Base-by-base conservation (phyloP, 2,113 vertebrate genomes). In the Urocynchramus pylzowi region DNA sequence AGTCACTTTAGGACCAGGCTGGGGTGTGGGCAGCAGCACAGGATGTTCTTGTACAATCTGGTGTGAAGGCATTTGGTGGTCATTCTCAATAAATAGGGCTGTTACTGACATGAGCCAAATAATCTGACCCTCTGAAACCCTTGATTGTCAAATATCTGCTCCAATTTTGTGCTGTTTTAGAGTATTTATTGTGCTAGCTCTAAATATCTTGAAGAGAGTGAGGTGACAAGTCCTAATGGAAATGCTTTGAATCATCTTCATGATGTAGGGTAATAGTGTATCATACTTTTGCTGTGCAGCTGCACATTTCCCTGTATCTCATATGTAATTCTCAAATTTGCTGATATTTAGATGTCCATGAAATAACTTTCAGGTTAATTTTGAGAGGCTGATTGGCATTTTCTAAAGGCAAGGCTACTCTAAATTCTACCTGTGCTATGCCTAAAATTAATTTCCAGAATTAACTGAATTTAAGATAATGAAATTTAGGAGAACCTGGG, bases 221-320 rank as follows among this genome's bases (percentile, higher is more conserved):
- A 57, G 11, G 65, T 53, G 41, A 33, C 57, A 56, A 87, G 24
- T 61, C 9, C n/a, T 11, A n/a, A 47, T 26, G 27, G 30, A 13
- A 63, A 41, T 37, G 1, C 54, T 86, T 57, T 59, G 60, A 80
- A 67, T 61, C 4, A 7, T 81, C 27, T 89, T 84, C 7, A 15
- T 0, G 2, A 8, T 28, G 28, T 18, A 16, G 45, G 20, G 7
- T 86, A 50, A 30, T 71, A 16, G 0, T 7, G 0, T 47, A 35
- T 41, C 1, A 2, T 52, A 11, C 16, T 84, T 63, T 4, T 39
- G 17, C 52, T 56, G 70, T 10, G 44, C 37, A 90, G n/a, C 41
- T 90, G 13, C 27, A 5, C 1, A 0, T 71, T 71, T 53, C 21
- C n/a, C 39, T 63, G 9, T 45, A 11, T 31, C 4, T 70, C 30